Evolutionary conservation across 2,888 invertebrate species (phyloP).

Genomic region (Allygus modestus): DNA sequence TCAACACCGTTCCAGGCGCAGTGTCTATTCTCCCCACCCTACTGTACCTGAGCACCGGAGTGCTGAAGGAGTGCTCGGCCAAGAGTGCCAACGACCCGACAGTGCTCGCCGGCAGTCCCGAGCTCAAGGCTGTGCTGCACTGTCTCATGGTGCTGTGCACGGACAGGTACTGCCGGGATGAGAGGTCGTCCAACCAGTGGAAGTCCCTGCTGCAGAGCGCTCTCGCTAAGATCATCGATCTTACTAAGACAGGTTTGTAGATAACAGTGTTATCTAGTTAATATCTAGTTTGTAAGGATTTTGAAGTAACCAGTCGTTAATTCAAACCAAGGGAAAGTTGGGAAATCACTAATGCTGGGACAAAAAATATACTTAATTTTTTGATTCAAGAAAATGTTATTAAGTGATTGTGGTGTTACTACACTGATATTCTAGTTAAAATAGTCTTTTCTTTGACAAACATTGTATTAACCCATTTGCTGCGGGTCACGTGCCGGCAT

Average conservation of each 20-base stretch:
- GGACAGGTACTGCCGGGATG: conserved; percentile 82
- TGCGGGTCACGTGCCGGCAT: too few relatives aligned
- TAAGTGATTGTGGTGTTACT: too few relatives aligned
- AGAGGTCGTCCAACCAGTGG: conserved; percentile 83
- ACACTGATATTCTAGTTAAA: too few relatives aligned
- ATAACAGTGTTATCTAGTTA: background rate
- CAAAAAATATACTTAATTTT: too few relatives aligned
- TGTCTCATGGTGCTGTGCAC: conserved; percentile 84
- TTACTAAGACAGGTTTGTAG: conserved; percentile 86
- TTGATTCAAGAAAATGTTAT: too few relatives aligned
- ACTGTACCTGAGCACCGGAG: conserved; percentile 93
- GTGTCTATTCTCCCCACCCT: conserved; percentile 93
- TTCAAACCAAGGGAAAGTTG: too few relatives aligned
- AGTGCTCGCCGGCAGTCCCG: conserved; percentile 82
- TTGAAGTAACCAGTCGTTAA: too few relatives aligned
- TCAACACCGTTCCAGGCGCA: conserved; percentile 82
- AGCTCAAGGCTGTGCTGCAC: conserved; percentile 87
- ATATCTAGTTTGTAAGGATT: conserved; percentile 65
- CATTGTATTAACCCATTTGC: too few relatives aligned
- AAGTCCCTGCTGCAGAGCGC: conserved; percentile 90
- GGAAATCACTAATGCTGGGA: too few relatives aligned
- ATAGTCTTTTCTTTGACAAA: too few relatives aligned
- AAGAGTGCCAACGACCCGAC: conserved; percentile 77
- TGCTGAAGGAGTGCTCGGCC: conserved; percentile 90
- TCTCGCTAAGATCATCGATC: conserved; percentile 92